Conservation (phyloP, 2,797 vertebrate genomes). For the Alosa sapidissima region DNA sequence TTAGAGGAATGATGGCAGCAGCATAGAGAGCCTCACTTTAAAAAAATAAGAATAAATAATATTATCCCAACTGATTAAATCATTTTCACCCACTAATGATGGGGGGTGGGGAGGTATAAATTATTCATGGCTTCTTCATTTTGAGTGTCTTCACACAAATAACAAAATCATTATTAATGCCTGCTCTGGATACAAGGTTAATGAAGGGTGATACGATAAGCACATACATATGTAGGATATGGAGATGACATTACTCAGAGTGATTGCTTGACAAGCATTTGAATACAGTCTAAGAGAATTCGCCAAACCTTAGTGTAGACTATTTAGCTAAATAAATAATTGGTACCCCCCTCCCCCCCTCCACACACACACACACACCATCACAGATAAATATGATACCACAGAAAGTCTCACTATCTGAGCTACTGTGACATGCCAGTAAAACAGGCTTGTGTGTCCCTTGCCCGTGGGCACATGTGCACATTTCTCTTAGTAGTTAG, state of each 20-base stretch:
- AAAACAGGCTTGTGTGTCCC: too few relatives aligned
- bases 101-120: conserved; percentile 37
- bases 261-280: conserved; percentile 47
- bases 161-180: conserved; percentile 52
- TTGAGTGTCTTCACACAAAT: conserved; percentile 49
- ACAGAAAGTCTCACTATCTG: too few relatives aligned
- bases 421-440: too few relatives aligned
- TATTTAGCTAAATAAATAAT: background rate
- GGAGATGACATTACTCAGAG: conserved; percentile 54
- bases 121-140: conserved; percentile 48
- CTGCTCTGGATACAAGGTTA: conserved; percentile 49
- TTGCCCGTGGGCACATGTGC: too few relatives aligned
- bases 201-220: conserved; percentile 44
- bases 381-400: too few relatives aligned
- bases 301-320: background rate
- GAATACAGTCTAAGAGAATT: conserved; percentile 20
- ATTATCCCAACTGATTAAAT: conserved; percentile 52
- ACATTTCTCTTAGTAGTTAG: too few relatives aligned
- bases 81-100: conserved; percentile 48
- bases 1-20: background rate
- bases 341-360: too few relatives aligned
- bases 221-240: conserved; percentile 52
- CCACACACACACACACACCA: too few relatives aligned
- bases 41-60: conserved; percentile 40
- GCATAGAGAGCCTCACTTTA: background rate